These are phyloP conservation scores for Dioctria linearis DNA, from an alignment of 2,888 invertebrate genomes.

Conservation along the genomic window DNA sequence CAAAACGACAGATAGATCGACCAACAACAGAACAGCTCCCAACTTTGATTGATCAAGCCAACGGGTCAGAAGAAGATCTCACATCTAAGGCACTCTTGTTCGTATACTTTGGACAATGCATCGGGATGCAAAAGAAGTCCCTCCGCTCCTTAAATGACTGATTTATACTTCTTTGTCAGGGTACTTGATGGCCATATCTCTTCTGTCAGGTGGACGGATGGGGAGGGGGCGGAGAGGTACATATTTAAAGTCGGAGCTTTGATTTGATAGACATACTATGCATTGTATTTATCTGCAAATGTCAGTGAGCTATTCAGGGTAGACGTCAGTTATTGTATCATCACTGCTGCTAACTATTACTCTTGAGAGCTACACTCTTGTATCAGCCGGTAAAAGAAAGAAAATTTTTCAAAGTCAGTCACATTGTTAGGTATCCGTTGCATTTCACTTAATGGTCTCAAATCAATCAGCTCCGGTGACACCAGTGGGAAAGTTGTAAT, in stretches of 20 bases:
- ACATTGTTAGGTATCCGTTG: constrained; percentile 39
- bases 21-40: constrained; percentile 29
- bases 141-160: constrained; percentile 29
- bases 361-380: background rate
- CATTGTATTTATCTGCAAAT: constrained; percentile 50
- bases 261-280: constrained; percentile 41
- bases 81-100: background rate
- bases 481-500: constrained; percentile 41
- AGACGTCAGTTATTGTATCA: constrained; percentile 42
- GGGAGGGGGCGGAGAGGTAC: background rate
- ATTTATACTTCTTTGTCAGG: constrained; percentile 50
- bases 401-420: constrained; percentile 45
- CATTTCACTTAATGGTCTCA: constrained; percentile 38
- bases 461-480: constrained; percentile 49
- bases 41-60: constrained; percentile 31
- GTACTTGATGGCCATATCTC: constrained; percentile 43
- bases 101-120: background rate
- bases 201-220: background rate
- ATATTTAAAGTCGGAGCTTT: constrained; percentile 25
- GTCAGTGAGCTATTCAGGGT: constrained; percentile 33
- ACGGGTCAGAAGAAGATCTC: constrained; percentile 48
- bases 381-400: constrained; percentile 12
- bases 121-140: constrained; percentile 45
- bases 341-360: constrained; percentile 22
- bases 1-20: constrained; percentile 25